These are phyloP conservation scores for Alligator mississippiensis DNA, from an alignment of 2,113 vertebrate species.

Conservation along the genomic window DNA sequence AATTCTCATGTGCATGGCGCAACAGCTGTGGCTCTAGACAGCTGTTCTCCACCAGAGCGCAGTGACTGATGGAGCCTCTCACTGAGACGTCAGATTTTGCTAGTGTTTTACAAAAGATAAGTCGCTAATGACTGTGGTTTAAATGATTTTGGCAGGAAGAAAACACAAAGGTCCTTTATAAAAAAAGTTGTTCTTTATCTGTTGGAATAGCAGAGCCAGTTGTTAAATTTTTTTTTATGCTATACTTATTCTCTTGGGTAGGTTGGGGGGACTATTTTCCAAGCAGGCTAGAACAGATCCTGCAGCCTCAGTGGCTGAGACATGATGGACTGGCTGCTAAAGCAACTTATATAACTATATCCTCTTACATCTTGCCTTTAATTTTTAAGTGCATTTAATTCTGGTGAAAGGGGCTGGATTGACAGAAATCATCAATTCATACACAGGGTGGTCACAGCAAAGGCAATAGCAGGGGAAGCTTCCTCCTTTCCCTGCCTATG, in stretches of 20 bases:
- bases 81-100: neutral
- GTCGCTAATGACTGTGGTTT: neutral
- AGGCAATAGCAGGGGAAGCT: neutral
- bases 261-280: neutral
- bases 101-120: constrained; percentile 14
- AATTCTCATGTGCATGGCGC: neutral
- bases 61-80: neutral
- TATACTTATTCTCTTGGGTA: neutral
- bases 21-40: constrained; percentile 30
- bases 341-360: neutral
- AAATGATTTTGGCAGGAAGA: constrained; percentile 54
- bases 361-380: neutral
- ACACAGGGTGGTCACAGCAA: neutral
- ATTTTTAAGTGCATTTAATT: neutral
- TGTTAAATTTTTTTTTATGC: constrained; percentile 6
- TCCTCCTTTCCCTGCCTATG: neutral
- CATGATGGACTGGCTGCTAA: neutral
- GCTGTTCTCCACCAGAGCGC: constrained; percentile 13
- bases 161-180: constrained; percentile 18
- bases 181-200: constrained; percentile 30
- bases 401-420: neutral
- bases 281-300: neutral
- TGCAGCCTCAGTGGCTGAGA: neutral
- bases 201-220: constrained; percentile 3
- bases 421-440: neutral